These are phyloP conservation scores for Machimus atricapillus DNA, from an alignment of 2,888 invertebrate species.

Conservation along the genomic window DNA sequence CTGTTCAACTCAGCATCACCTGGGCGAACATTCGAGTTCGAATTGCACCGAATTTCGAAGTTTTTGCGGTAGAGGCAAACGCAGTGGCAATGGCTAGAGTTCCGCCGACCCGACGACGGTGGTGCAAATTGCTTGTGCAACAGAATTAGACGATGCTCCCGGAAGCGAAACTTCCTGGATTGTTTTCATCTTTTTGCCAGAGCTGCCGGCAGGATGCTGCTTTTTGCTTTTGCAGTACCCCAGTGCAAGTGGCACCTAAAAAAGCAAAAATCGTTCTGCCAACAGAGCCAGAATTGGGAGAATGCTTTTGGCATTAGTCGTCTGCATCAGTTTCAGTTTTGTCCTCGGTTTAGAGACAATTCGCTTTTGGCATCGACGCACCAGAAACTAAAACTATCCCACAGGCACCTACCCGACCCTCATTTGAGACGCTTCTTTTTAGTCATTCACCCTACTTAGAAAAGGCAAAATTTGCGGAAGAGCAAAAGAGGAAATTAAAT, in stretches of 20 bases:
- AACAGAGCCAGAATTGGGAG: background rate
- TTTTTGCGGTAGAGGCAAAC: background rate
- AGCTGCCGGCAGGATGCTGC: background rate
- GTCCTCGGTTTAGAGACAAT: background rate
- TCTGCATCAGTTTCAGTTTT: background rate
- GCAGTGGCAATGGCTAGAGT: background rate
- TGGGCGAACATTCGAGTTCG: background rate
- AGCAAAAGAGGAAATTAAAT: background rate
- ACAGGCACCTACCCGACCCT: background rate
- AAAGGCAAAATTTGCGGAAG: background rate
- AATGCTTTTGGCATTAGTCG: background rate
- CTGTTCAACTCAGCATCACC: background rate
- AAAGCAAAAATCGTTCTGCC: background rate
- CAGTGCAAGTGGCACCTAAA: background rate
- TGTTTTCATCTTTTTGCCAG: background rate
- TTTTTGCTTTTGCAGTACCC: background rate
- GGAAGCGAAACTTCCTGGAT: background rate
- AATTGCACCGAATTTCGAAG: background rate
- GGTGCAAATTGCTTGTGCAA: background rate
- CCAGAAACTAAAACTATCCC: background rate
- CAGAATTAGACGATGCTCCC: background rate
- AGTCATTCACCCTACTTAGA: background rate
- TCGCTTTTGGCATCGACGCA: background rate
- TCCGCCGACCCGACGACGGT: background rate
- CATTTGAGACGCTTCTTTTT: background rate